phyloP scores from a whole-genome alignment of 2,797 vertebrate species.

The Megaceryle alcyon region DNA sequence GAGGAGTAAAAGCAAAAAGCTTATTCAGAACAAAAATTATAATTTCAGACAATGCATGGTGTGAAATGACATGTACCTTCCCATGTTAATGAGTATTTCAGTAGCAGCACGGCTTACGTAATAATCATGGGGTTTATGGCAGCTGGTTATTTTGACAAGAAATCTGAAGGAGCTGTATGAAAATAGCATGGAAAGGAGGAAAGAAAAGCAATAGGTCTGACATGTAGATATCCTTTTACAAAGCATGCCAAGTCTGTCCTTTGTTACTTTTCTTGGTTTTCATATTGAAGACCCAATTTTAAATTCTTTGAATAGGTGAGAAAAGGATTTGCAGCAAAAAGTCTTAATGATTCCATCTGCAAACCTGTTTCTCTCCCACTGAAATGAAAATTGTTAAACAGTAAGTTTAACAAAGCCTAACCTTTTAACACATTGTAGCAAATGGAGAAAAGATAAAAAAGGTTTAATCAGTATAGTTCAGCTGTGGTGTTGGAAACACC shows the following conservation, averaged over 20 bases:
- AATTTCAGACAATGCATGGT: slow-evolving; percentile 62
- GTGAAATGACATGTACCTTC: slow-evolving; percentile 67
- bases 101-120: slow-evolving; percentile 43
- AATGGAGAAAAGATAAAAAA: neutral
- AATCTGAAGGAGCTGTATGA: slow-evolving; percentile 32
- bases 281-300: neutral
- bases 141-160: slow-evolving; percentile 67
- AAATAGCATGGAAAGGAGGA: slow-evolving; percentile 51
- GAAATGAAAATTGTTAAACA: neutral
- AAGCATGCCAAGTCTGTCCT: neutral
- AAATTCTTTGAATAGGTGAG: neutral
- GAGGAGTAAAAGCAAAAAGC: slow-evolving; percentile 55
- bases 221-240: neutral
- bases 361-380: neutral
- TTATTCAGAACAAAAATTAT: slow-evolving; percentile 66
- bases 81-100: slow-evolving; percentile 67
- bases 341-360: neutral
- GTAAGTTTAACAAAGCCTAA: neutral
- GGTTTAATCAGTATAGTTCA: neutral
- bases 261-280: neutral
- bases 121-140: slow-evolving; percentile 67
- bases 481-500: neutral
- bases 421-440: neutral
- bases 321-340: neutral
- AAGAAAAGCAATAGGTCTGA: slow-evolving; percentile 55